Evolutionary conservation across 2,888 invertebrate species (phyloP).

Genomic region (Anticlea derivata): DNA sequence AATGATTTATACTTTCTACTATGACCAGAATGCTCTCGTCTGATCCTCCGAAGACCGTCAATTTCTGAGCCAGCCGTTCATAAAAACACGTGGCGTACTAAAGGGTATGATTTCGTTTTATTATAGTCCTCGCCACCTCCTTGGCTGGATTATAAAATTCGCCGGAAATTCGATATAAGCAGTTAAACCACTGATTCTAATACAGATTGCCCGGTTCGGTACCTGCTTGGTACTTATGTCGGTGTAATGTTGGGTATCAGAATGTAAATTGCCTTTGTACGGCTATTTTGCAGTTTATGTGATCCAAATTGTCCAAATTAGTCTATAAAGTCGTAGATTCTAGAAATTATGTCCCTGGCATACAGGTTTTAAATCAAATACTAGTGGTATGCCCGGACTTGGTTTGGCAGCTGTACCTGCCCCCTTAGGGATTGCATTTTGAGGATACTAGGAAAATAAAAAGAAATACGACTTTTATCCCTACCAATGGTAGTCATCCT

Average conservation of each 20-base stretch:
- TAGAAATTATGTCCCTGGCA: no score
- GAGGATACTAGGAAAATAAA: no score
- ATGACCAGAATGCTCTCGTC: no score
- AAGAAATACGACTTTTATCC: no score
- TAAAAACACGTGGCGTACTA: not conserved
- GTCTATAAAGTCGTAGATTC: not conserved
- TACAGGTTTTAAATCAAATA: no score
- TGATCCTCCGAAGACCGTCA: no score
- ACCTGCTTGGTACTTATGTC: conserved; percentile 11
- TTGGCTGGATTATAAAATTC: conserved; percentile 36
- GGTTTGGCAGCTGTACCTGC: no score
- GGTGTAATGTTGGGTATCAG: conserved; percentile 21
- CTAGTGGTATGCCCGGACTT: no score
- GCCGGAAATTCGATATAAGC: conserved; percentile 39
- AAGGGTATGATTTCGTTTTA: conserved; percentile 38
- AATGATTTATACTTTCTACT: no score
- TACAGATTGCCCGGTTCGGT: conserved; percentile 28
- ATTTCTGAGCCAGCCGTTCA: no score
- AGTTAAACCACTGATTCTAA: conserved; percentile 30
- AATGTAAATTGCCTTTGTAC: conserved; percentile 11
- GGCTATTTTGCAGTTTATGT: conserved; percentile 12
- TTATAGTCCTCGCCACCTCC: conserved; percentile 40
- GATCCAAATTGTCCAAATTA: conserved; percentile 1
- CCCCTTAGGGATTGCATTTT: no score
- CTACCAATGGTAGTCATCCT: no score